phyloP scores from a whole-genome alignment of 1,140 invertebrate species.

The Linepithema humile region DNA sequence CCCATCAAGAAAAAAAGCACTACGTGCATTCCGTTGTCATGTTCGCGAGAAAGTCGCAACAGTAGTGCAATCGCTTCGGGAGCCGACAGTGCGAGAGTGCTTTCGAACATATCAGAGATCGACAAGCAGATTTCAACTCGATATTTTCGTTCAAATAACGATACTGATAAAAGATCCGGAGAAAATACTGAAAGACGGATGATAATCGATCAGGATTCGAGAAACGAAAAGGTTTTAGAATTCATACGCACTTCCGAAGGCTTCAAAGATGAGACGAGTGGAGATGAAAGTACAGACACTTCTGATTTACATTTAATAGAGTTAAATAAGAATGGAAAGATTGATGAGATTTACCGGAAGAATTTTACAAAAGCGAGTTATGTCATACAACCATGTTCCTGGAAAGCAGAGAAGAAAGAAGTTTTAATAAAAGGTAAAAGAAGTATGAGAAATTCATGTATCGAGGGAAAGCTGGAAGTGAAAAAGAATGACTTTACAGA shows the following conservation, averaged over 20 bases:
- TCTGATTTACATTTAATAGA: background rate
- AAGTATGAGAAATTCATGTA: background rate
- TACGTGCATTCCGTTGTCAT: background rate
- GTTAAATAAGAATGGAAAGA: background rate
- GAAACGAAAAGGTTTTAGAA: background rate
- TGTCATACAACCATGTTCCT: background rate
- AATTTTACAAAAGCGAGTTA: background rate
- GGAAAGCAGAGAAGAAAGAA: background rate
- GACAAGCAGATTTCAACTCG: background rate
- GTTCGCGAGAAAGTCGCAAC: slow-evolving; percentile 25
- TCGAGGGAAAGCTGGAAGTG: slow-evolving; percentile 24
- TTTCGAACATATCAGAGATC: slow-evolving; percentile 8
- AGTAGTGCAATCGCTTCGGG: background rate
- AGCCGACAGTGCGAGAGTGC: background rate
- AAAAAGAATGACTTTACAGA: slow-evolving; percentile 7
- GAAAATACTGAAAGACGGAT: background rate
- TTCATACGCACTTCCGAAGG: background rate
- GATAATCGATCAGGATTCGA: background rate
- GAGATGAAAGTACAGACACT: background rate
- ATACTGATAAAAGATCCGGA: background rate
- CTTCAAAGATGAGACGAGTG: background rate
- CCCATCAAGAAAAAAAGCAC: slow-evolving; percentile 13
- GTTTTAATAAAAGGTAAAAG: background rate
- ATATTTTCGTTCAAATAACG: background rate
- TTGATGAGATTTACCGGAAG: background rate